These are phyloP conservation scores for Oxycera nigricornis DNA, from an alignment of 2,888 invertebrate species.

Conservation along the genomic window DNA sequence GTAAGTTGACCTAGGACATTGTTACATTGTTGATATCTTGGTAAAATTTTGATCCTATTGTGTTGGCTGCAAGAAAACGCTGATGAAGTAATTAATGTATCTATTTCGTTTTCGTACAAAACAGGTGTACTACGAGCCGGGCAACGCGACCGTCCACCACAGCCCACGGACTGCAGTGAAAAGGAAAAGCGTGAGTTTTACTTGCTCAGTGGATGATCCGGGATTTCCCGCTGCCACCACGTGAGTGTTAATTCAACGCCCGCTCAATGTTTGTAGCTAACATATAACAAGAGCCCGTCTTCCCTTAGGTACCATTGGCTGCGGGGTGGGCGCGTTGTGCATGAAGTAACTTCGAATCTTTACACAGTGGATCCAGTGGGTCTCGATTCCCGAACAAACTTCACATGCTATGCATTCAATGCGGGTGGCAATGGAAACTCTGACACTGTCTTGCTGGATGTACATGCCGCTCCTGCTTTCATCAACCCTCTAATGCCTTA, in stretches of 20 bases:
- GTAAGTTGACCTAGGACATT: constrained; percentile 62
- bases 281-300: neutral
- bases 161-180: constrained; percentile 81
- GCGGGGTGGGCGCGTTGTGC: constrained; percentile 73
- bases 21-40: too few relatives aligned
- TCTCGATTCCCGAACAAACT: constrained; percentile 85
- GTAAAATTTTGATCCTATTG: neutral
- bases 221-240: constrained; percentile 77
- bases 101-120: neutral
- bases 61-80: neutral
- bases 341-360: constrained; percentile 76
- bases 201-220: constrained; percentile 81
- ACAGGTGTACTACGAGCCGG: constrained; percentile 73
- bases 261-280: neutral
- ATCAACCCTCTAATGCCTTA: constrained; percentile 84
- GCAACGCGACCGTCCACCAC: constrained; percentile 78
- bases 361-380: constrained; percentile 85
- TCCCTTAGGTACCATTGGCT: constrained; percentile 75
- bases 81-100: neutral
- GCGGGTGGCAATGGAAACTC: constrained; percentile 80
- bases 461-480: constrained; percentile 85
- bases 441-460: constrained; percentile 73
- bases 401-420: constrained; percentile 87
- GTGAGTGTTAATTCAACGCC: constrained; percentile 20
- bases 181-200: constrained; percentile 80